These are phyloP conservation scores for Rhynchopsitta pachyrhyncha DNA, from an alignment of 2,113 vertebrate genomes.

Conservation along the genomic window DNA sequence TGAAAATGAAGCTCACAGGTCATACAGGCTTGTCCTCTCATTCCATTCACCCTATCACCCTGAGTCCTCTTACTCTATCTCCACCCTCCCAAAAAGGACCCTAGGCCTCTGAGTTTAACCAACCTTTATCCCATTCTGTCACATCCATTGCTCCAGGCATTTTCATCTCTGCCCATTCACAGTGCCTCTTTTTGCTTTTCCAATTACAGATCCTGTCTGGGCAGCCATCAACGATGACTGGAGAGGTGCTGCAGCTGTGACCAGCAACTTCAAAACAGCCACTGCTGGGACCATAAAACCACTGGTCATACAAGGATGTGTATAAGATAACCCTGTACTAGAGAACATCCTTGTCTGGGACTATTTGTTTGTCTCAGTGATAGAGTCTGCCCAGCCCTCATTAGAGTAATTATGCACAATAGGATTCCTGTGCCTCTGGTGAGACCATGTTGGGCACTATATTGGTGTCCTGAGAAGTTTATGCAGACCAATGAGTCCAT, in stretches of 20 bases:
- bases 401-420: neutral
- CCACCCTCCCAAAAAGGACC: neutral
- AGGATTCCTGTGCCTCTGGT: neutral
- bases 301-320: neutral
- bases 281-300: no score
- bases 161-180: neutral
- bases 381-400: neutral
- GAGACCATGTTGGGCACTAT: neutral
- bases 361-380: neutral
- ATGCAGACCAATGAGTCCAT: accelerated
- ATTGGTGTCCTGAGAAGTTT: neutral
- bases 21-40: neutral
- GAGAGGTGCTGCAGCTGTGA: neutral
- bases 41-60: neutral
- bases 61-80: neutral
- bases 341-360: neutral
- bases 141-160: accelerated
- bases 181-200: neutral
- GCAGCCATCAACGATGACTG: neutral
- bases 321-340: neutral
- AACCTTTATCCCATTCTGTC: neutral
- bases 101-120: neutral
- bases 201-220: neutral
- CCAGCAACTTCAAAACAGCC: no score
- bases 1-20: neutral